phyloP scores from a whole-genome alignment of 2,113 vertebrate species.

The Aplodontia rufa region DNA sequence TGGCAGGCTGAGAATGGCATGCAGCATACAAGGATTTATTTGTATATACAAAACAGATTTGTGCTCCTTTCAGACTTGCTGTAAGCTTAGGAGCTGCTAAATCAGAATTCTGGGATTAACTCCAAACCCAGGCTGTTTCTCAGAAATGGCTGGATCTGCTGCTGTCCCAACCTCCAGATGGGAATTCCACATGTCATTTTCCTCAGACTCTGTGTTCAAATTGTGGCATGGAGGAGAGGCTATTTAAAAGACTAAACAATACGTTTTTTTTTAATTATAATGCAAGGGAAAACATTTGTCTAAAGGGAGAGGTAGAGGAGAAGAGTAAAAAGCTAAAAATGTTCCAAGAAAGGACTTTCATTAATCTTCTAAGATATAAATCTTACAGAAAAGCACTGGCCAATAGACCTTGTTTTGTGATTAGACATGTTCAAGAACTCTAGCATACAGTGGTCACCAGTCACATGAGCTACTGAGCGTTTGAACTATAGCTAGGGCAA shows the following conservation, averaged over 20 bases:
- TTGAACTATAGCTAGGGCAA: not conserved
- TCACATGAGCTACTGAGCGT: not conserved
- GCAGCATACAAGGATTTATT: conserved; percentile 40
- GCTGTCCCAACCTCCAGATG: conserved; percentile 39
- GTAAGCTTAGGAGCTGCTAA: conserved; percentile 61
- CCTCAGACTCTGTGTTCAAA: conserved; percentile 31
- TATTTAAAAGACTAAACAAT: not conserved
- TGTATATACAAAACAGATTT: conserved; percentile 76
- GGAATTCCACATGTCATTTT: not conserved
- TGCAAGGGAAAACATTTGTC: not conserved
- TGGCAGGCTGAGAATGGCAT: conserved; percentile 59
- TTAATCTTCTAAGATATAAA: not conserved
- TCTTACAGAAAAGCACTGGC: not conserved
- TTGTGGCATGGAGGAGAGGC: not conserved
- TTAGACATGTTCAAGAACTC: not conserved
- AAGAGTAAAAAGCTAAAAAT: not conserved
- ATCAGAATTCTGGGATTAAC: conserved; percentile 74
- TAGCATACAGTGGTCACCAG: no score
- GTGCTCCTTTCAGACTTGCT: conserved; percentile 70
- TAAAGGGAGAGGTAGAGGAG: not conserved
- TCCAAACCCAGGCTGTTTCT: conserved; percentile 72
- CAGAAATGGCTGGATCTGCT: conserved; percentile 61
- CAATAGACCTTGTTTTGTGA: not conserved
- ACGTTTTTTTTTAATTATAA: not conserved
- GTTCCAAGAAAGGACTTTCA: not conserved